Evolutionary conservation across 2,113 vertebrate genomes (phyloP).

Genomic region (Theristicus caerulescens): DNA sequence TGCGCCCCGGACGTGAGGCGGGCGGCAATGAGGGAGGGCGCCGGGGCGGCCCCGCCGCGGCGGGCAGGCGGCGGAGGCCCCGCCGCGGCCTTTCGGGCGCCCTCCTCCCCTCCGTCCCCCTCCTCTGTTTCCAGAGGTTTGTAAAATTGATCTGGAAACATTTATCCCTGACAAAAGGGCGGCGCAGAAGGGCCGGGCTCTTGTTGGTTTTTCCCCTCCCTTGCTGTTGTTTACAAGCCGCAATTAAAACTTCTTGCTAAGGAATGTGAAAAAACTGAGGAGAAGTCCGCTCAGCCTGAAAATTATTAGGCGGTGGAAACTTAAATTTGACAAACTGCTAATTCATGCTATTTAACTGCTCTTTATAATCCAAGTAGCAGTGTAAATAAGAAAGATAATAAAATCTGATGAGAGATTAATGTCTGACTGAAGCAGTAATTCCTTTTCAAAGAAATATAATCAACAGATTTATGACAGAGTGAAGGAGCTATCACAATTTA

Average conservation of each 20-base stretch:
- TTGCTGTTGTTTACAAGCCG: neutral
- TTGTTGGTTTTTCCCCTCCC: neutral
- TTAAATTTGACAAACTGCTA: conserved; percentile 25
- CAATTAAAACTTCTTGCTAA: neutral
- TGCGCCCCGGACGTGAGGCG: conserved; percentile 73
- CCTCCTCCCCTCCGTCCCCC: neutral
- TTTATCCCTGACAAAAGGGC: neutral
- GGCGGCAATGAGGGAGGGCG: conserved; percentile 70
- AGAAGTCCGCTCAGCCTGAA: neutral
- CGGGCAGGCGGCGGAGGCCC: no score
- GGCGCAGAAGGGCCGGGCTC: neutral
- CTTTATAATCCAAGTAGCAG: conserved; percentile 27
- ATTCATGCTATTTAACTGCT: neutral
- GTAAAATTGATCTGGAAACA: conserved; percentile 39
- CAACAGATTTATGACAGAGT: conserved; percentile 1
- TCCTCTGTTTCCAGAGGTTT: conserved; percentile 20
- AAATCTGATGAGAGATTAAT: conserved; percentile 42
- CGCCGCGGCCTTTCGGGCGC: neutral
- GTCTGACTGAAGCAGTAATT: conserved; percentile 13
- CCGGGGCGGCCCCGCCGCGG: no score
- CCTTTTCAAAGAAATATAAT: conserved; percentile 18
- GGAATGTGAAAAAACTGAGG: neutral
- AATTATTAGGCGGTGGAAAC: neutral
- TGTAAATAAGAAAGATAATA: conserved; percentile 48
- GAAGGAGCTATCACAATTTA: neutral